phyloP scores from a whole-genome alignment of 2,113 vertebrate genomes.

The Tapirus terrestris region DNA sequence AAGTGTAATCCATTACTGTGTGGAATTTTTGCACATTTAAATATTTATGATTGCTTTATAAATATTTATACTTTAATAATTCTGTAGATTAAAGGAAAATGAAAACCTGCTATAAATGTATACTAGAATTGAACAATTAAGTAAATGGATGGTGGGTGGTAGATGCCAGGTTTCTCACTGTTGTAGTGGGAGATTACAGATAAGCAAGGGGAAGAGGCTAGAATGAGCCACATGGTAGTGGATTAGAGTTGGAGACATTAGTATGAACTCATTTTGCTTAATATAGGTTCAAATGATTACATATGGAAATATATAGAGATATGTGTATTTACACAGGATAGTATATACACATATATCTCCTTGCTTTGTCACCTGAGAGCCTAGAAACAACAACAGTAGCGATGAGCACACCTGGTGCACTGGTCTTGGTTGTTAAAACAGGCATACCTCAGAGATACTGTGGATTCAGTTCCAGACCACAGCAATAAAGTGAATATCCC shows the following conservation, averaged over 20 bases:
- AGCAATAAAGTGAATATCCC: too few relatives aligned
- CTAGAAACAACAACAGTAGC: neutral
- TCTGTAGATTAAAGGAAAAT: conserved; percentile 51
- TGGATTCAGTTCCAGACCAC: too few relatives aligned
- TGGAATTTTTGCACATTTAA: conserved; percentile 29
- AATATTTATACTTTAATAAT: conserved; percentile 64
- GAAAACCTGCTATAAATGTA: neutral
- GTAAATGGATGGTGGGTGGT: neutral
- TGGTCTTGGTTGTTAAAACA: neutral
- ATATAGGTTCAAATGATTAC: neutral
- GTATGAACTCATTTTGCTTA: neutral
- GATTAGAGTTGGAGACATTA: neutral
- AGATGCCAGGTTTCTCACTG: neutral
- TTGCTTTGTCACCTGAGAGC: neutral
- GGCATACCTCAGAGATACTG: too few relatives aligned
- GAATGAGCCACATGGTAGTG: neutral
- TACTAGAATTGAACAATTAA: conserved; percentile 30
- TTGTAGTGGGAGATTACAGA: neutral
- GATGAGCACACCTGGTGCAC: neutral
- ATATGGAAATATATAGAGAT: neutral
- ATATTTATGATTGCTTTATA: conserved; percentile 58
- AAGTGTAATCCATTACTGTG: conserved; percentile 31
- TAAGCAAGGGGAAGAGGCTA: neutral
- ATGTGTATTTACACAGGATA: neutral
- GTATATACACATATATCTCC: neutral